Base-by-base conservation (phyloP, 1,140 invertebrate species). In the Heterodera schachtii region DNA sequence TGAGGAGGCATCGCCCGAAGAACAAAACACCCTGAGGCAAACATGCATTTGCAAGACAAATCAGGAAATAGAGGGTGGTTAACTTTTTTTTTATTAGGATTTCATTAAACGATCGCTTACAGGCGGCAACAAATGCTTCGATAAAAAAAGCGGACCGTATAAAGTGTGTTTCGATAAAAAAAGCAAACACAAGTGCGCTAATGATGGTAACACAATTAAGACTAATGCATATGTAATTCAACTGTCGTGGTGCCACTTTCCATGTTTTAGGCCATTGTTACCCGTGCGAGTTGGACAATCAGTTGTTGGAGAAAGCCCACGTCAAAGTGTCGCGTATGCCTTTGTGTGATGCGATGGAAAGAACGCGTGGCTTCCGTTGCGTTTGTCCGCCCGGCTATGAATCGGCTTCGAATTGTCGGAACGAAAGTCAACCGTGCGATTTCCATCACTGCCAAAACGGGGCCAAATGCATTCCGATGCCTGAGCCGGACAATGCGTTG, bases 361-460 rank as follows among this genome's bases (percentile, higher is more conserved):
- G 19, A 16, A 43, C 16, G 5, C 46, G 78, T 47, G 83, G 83
- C n/a, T 80, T 84, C 66, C 83, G 83, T 43, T 84, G 83, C 60
- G 71, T 84, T 69, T 84, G 83, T 73, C 71, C 83, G 41, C 83
- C 83, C 41, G 83, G 83, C 3, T 85, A 82, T n/a, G 60, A 43
- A n/a, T 31, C 76, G 67, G 77, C 83, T 16, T 85, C 83, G 69
- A 19, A 19, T 13, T 84, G 83, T 67, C 64, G 47, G 19, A 74
- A 64, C 16, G 46, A 71, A 47, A 66, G 77, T 66, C 43, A n/a
- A n/a, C 73, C 83, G 6, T 84, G 83, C 71, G 83, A 82, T 21
- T 67, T 57, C 6, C 60, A 84, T 57, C 47, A 49, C 9, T 84
- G 83, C 71, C 52, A 66, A 69, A 84, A 84, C 73, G 44, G 49